Evolutionary conservation across 2,797 vertebrate species (phyloP).

Genomic region (Percopsis omiscomaycus): DNA sequence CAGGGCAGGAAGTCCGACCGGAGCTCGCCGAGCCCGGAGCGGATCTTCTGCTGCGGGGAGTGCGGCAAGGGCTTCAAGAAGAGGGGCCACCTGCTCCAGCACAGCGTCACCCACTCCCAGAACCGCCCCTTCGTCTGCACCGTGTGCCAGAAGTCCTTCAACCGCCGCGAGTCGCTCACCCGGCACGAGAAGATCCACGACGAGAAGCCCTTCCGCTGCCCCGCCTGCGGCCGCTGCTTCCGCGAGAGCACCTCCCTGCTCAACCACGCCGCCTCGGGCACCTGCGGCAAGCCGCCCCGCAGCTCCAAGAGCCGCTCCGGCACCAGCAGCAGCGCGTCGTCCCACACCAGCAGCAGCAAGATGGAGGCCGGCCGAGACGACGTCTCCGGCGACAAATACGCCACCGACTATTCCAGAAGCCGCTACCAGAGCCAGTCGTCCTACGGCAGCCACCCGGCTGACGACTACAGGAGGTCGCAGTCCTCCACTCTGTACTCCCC

Average conservation of each 20-base stretch:
- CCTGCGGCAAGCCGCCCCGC: constrained; percentile 79
- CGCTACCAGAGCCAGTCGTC: constrained; percentile 74
- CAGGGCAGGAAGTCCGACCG: constrained; percentile 69
- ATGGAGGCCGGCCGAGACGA: constrained; percentile 54
- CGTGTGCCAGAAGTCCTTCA: constrained; percentile 90
- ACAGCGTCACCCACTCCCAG: constrained; percentile 89
- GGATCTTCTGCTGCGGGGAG: constrained; percentile 86
- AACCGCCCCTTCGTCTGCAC: constrained; percentile 88
- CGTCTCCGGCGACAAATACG: constrained; percentile 70
- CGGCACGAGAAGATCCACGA: constrained; percentile 92
- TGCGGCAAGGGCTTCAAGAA: constrained; percentile 93
- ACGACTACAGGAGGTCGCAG: constrained; percentile 74
- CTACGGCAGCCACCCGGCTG: constrained; percentile 51
- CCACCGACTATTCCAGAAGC: constrained; percentile 73
- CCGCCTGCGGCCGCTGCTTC: constrained; percentile 85
- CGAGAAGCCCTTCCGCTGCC: constrained; percentile 88
- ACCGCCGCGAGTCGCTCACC: constrained; percentile 90
- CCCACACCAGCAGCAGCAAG: constrained; percentile 56
- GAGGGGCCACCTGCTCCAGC: constrained; percentile 90
- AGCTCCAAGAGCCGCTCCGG: constrained; percentile 65
- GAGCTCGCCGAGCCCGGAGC: constrained; percentile 78
- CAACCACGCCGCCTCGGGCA: constrained; percentile 81
- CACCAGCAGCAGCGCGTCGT: constrained; percentile 28
- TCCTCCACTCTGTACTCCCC: constrained; percentile 68
- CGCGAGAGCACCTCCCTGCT: constrained; percentile 81